These are phyloP conservation scores for Mesembrinibis cayennensis DNA, from an alignment of 2,113 vertebrate genomes.

Conservation along the genomic window DNA sequence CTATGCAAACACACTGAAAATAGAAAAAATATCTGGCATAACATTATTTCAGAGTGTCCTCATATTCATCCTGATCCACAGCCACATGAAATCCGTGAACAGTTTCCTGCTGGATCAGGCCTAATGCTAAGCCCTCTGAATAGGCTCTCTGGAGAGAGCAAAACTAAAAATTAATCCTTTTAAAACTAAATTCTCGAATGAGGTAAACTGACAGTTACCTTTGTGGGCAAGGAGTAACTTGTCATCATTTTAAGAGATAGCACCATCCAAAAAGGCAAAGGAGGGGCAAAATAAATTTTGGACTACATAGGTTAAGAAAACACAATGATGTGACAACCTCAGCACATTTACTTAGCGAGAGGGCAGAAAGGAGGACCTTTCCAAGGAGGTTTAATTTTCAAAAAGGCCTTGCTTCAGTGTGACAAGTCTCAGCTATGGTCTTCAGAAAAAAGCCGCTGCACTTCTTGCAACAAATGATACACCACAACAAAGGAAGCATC, in stretches of 20 bases:
- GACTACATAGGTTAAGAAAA: not conserved
- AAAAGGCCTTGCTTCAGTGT: not conserved
- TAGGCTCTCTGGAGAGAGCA: not conserved
- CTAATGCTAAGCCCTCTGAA: not conserved
- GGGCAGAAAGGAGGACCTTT: not conserved
- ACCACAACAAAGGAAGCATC: not conserved
- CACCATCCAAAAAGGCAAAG: not conserved
- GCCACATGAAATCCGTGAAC: not conserved
- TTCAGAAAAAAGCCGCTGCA: not conserved
- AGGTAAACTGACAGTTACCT: not conserved
- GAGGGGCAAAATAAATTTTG: not conserved
- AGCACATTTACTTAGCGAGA: not conserved
- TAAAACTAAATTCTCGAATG: not conserved
- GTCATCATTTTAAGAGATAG: not conserved
- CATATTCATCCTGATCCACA: not conserved
- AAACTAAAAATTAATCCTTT: not conserved
- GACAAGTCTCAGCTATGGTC: not conserved
- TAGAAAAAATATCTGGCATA: not conserved
- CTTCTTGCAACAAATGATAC: not conserved
- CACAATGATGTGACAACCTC: not conserved
- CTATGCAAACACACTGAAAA: not conserved
- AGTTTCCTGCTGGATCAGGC: not conserved
- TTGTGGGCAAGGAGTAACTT: not conserved
- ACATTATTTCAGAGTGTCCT: not conserved
- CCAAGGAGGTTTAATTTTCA: not conserved